These are phyloP conservation scores for Ormia ochracea DNA, from an alignment of 2,888 invertebrate genomes.

Conservation along the genomic window DNA sequence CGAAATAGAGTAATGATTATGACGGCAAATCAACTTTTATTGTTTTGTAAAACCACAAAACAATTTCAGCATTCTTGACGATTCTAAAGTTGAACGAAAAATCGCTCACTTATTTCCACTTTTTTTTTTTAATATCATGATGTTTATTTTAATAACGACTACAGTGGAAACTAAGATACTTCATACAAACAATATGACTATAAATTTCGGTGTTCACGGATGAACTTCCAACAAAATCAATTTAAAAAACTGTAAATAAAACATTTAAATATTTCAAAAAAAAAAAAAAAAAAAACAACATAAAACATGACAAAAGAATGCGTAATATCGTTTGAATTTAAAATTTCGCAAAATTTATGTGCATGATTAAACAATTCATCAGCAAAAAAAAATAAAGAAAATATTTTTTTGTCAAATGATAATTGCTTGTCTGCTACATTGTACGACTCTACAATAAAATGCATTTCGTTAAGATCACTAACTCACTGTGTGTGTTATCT, in stretches of 20 bases:
- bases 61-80: too few relatives aligned
- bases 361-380: neutral
- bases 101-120: too few relatives aligned
- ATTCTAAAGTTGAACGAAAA: too few relatives aligned
- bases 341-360: neutral
- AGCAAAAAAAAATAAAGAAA: conserved; percentile 25
- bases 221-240: neutral
- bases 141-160: too few relatives aligned
- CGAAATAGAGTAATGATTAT: too few relatives aligned
- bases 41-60: too few relatives aligned
- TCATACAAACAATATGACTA: too few relatives aligned
- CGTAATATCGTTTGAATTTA: conserved; percentile 26
- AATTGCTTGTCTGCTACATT: conserved; percentile 39
- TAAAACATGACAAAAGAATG: conserved; percentile 33
- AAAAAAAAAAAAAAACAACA: neutral
- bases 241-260: neutral
- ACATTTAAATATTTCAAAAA: neutral
- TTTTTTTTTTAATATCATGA: too few relatives aligned
- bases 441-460: conserved; percentile 28
- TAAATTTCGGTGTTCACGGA: too few relatives aligned
- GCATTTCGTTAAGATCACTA: conserved; percentile 9
- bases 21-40: too few relatives aligned
- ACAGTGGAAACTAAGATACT: too few relatives aligned
- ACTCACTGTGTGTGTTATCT: too few relatives aligned
- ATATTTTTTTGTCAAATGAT: conserved; percentile 50